phyloP scores from a whole-genome alignment of 2,113 vertebrate species.

The Canis aureus region DNA sequence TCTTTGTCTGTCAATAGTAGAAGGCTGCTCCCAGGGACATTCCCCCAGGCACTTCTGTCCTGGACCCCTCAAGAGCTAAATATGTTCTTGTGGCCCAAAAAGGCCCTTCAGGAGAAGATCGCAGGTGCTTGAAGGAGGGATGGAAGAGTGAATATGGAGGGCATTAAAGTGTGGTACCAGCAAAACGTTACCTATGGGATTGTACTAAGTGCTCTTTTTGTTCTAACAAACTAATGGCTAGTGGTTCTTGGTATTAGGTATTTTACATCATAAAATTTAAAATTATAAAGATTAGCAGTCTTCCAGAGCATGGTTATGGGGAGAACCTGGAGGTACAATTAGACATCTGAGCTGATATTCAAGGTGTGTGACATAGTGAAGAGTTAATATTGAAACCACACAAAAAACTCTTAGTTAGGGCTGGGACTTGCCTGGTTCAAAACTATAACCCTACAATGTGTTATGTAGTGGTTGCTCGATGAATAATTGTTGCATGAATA shows the following conservation, averaged over 20 bases:
- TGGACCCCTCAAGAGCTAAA: neutral
- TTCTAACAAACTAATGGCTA: neutral
- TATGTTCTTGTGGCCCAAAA: neutral
- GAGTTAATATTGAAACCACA: neutral
- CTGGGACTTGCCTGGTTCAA: neutral
- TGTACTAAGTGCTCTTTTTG: neutral
- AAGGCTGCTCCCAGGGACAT: neutral
- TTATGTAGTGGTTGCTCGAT: neutral
- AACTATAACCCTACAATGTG: neutral
- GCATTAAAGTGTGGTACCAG: neutral
- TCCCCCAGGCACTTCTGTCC: neutral
- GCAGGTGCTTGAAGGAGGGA: neutral
- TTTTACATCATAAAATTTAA: neutral
- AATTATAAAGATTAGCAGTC: neutral
- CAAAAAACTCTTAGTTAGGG: neutral
- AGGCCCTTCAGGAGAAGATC: neutral
- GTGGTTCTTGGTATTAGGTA: neutral
- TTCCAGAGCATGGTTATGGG: neutral
- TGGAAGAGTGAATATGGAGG: neutral
- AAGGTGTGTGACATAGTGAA: neutral
- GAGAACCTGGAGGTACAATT: neutral
- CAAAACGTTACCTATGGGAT: neutral
- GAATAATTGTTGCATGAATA: neutral
- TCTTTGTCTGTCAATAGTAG: neutral
- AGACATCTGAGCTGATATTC: constrained; percentile 40